phyloP scores from a whole-genome alignment of 53 echinoderm and acorn worm genomes.

The Patiria pectinifera region DNA sequence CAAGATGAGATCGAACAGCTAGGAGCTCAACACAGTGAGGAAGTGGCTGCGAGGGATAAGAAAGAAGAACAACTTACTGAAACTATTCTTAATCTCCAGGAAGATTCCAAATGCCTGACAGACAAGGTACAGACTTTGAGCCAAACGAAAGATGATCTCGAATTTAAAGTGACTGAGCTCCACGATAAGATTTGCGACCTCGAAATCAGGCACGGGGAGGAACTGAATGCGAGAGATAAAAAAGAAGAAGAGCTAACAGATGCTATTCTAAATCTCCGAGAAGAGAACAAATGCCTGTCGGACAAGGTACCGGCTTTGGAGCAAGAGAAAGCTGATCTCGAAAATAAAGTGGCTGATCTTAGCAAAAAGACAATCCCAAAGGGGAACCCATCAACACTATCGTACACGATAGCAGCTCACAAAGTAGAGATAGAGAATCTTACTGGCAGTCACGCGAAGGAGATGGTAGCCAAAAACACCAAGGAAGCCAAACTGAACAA shows the following conservation, averaged over 20 bases:
- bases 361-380: too few species aligned
- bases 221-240: neutral
- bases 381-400: neutral
- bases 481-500: neutral
- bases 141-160: neutral
- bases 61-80: neutral
- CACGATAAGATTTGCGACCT: neutral
- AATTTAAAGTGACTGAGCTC: neutral
- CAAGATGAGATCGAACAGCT: neutral
- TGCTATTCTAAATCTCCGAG: neutral
- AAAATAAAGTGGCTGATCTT: neutral
- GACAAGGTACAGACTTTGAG: neutral
- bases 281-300: neutral
- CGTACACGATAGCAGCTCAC: constrained; percentile 1
- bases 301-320: neutral
- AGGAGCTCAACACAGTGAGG: neutral
- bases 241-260: neutral
- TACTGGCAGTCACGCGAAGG: neutral
- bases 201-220: neutral
- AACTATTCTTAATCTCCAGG: neutral
- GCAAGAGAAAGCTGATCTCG: neutral
- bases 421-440: neutral
- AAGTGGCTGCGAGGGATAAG: neutral
- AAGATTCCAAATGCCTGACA: neutral
- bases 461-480: neutral